phyloP scores from a whole-genome alignment of 64 coral and sea anemone genomes.

The Pocillopora verrucosa region DNA sequence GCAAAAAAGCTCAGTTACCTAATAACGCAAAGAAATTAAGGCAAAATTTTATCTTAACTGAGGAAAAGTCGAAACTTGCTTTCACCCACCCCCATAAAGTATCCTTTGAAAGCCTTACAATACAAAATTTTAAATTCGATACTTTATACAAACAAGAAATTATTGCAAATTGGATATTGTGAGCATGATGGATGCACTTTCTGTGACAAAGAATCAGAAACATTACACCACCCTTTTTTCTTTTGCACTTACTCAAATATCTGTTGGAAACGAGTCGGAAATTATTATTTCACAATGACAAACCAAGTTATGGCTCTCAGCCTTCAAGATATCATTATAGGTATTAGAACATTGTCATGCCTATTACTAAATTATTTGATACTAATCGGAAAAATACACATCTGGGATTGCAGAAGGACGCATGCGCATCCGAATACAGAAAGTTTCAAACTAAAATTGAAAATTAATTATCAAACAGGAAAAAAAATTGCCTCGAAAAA shows the following conservation, averaged over 20 bases:
- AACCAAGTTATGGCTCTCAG: background rate
- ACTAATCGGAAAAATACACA: slow-evolving; percentile 3
- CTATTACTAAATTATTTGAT: slow-evolving; percentile 10
- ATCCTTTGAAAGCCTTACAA: slow-evolving; percentile 16
- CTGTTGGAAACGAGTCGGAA: background rate
- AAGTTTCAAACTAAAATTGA: slow-evolving; percentile 2
- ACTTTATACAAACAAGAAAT: slow-evolving; percentile 22
- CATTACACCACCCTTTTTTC: background rate
- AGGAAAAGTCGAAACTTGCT: slow-evolving; percentile 12
- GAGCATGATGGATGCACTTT: slow-evolving; percentile 27
- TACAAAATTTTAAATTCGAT: slow-evolving; percentile 34
- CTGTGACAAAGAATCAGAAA: slow-evolving; percentile 15
- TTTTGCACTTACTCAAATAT: background rate
- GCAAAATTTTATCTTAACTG: slow-evolving; percentile 18
- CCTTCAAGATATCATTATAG: background rate
- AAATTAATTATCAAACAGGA: slow-evolving; percentile 11
- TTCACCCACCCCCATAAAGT: background rate
- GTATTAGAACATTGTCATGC: background rate
- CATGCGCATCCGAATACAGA: background rate
- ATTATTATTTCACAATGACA: background rate
- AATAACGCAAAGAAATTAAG: background rate
- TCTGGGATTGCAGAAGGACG: slow-evolving; percentile 12
- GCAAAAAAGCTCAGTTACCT: slow-evolving; percentile 1
- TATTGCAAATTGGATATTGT: too few species aligned
- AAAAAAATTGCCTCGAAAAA: background rate